Evolutionary conservation across 1,140 invertebrate genomes (phyloP).

Genomic region (Bombus turneri): DNA sequence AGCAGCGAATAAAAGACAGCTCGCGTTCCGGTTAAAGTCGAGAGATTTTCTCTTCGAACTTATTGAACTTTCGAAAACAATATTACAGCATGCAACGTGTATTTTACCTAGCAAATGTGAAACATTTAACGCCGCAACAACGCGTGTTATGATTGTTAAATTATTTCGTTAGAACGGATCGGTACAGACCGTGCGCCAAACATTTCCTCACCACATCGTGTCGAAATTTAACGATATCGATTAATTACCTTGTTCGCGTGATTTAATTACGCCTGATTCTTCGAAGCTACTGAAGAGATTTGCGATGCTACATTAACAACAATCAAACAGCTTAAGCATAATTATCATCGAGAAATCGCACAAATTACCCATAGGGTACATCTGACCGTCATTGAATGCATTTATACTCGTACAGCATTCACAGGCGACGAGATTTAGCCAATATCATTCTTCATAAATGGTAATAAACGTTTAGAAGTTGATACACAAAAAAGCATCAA

Average conservation of each 20-base stretch:
- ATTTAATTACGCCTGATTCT: not conserved
- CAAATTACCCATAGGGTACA: too few relatives aligned
- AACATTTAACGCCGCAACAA: not conserved
- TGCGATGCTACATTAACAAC: not conserved
- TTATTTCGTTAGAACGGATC: not conserved
- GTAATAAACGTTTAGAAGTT: not conserved
- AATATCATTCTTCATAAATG: not conserved
- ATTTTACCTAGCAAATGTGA: not conserved
- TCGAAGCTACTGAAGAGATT: not conserved
- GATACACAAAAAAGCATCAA: not conserved
- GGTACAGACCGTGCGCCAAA: not conserved
- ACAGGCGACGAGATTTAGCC: not conserved
- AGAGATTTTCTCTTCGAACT: not conserved
- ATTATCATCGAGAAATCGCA: not conserved
- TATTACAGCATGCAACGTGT: not conserved
- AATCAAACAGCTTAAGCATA: not conserved
- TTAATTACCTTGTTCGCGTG: not conserved
- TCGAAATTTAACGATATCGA: not conserved
- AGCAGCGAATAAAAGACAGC: not conserved
- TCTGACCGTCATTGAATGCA: not conserved
- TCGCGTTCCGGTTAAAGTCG: not conserved
- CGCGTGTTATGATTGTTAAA: not conserved
- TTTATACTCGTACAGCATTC: not conserved
- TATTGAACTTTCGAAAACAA: not conserved
- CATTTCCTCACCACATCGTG: not conserved